Base-by-base conservation (phyloP, 2,888 invertebrate species). In the Drosophila pegasa region DNA sequence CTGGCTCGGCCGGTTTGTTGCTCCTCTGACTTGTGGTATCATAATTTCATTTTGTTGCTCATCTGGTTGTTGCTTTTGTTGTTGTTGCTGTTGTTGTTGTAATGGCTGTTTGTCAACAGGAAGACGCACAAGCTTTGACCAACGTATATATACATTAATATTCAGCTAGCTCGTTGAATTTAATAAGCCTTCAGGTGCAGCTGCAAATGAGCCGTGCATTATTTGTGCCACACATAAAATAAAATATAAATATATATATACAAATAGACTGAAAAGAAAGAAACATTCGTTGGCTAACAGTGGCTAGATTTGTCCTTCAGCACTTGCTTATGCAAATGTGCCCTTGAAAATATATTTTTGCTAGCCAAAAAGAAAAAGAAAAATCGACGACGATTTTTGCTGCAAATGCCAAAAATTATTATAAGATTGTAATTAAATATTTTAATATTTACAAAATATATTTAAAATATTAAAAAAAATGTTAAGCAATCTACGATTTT, bases 171-270 rank as follows among this genome's bases (percentile, higher is more conserved):
- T 64, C 33, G 54, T 69, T 56, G 48, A 65, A 73, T 71, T 71
- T 87, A 85, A 87, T 85, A 89, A 87, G 83, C 75, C 86, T 75
- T 88, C 89, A 85, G 88, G 88, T 85, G 85, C 89, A 89, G 70
- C 76, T 51, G 59, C 77, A 87, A 85, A 85, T 85, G 89, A 88
- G 88, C 72, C 85, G 64, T 89, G 89, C 80, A 88, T 84, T 88
- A 85, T 85, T 80, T 80, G 41, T 64, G 45, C 62, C 50, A 61
- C 66, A 63, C 56, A 67, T 48, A 81, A 71, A 18, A 33, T 9
- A n/a, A 37, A 29, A 54, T 1, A 29, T 16, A 7, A 29, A 43
- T 9, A 20, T 14, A 27, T 31, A 37, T 18, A 45, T 45, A 27
- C 12, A 48, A 48, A 48, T 48, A 48, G 20, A n/a, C 29, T 27